phyloP scores from a whole-genome alignment of 2,888 invertebrate species.

The Automeris io region DNA sequence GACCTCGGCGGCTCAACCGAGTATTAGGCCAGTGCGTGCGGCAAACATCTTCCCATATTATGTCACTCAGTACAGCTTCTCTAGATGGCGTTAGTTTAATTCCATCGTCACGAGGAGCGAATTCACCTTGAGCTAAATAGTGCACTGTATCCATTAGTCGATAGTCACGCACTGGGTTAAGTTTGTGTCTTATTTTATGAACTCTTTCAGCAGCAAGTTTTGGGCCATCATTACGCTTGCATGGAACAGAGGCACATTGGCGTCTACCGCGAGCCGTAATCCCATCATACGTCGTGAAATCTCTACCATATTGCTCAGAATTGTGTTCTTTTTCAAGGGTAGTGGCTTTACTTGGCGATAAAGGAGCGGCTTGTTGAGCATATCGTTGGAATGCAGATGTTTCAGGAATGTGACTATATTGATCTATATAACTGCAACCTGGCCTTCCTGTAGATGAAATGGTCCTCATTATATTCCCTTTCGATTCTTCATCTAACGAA shows the following conservation, averaged over 20 bases:
- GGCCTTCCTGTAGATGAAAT: constrained; percentile 35
- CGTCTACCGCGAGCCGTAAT: constrained; percentile 62
- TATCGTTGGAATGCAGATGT: constrained; percentile 66
- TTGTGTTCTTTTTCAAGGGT: constrained; percentile 63
- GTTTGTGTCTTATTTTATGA: constrained; percentile 63
- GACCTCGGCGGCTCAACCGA: constrained; percentile 53
- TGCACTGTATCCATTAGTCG: constrained; percentile 70
- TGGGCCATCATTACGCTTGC: constrained; percentile 54
- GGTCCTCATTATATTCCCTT: constrained; percentile 33
- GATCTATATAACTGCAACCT: constrained; percentile 63
- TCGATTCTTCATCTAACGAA: constrained; percentile 54
- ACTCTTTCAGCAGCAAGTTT: constrained; percentile 63
- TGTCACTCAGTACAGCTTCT: constrained; percentile 68
- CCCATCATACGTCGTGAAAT: constrained; percentile 66
- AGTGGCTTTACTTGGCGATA: constrained; percentile 55
- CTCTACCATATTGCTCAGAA: constrained; percentile 65
- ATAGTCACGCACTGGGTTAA: constrained; percentile 66
- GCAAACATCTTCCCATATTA: constrained; percentile 71
- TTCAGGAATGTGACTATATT: constrained; percentile 65
- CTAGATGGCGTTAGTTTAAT: constrained; percentile 66
- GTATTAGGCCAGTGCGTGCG: constrained; percentile 69
- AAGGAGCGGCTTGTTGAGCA: constrained; percentile 46
- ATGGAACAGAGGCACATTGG: constrained; percentile 62
- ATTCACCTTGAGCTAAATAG: constrained; percentile 69
- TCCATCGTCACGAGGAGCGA: constrained; percentile 68